These are phyloP conservation scores for Melanargia galathea DNA, from an alignment of 2,888 invertebrate species.

Conservation along the genomic window DNA sequence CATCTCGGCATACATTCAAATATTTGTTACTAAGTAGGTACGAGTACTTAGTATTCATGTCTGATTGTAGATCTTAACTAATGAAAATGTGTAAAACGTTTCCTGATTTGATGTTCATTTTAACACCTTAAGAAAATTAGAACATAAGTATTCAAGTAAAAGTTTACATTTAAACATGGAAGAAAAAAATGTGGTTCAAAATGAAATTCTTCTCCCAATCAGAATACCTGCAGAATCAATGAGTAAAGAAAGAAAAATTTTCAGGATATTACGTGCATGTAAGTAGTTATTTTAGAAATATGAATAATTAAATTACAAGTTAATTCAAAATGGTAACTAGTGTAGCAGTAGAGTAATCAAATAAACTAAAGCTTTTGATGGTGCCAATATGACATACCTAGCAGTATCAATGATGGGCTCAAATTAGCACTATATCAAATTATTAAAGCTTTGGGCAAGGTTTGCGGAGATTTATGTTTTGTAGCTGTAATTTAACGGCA, in stretches of 20 bases:
- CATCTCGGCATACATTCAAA: neutral
- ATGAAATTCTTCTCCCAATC: neutral
- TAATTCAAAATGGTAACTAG: too few species aligned
- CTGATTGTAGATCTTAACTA: neutral
- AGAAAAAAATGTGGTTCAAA: neutral
- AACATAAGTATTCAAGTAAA: neutral
- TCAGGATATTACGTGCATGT: constrained; percentile 21
- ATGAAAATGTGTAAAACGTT: neutral
- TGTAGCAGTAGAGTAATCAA: too few species aligned
- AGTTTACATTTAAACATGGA: neutral
- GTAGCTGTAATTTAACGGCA: too few species aligned
- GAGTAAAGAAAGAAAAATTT: constrained; percentile 9
- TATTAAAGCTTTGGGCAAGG: too few species aligned
- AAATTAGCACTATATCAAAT: too few species aligned
- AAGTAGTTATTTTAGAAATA: constrained; percentile 3
- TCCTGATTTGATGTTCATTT: neutral
- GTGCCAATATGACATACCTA: too few species aligned
- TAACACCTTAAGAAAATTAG: neutral
- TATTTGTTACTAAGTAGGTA: constrained; percentile 10
- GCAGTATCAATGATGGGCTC: too few species aligned
- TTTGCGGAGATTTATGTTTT: too few species aligned
- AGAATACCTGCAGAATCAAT: neutral
- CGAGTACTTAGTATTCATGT: neutral
- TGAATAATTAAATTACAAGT: neutral
- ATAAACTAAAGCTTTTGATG: too few species aligned